phyloP scores from a whole-genome alignment of 2,797 vertebrate species.

The Agapornis canus region DNA sequence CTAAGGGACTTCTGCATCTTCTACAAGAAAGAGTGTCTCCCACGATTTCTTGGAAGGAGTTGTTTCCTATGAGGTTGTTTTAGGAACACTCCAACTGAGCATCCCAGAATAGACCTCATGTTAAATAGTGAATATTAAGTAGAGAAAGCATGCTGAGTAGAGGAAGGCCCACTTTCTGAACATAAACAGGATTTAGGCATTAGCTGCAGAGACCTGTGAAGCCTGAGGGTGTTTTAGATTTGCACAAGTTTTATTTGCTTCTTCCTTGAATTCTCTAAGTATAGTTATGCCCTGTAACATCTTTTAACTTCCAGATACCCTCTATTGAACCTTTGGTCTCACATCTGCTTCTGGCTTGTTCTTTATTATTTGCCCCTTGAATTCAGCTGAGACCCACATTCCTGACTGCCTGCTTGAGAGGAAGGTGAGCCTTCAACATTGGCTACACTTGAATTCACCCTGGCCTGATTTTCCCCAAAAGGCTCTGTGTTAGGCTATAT shows the following conservation, averaged over 20 bases:
- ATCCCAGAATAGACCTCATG: rapidly evolving
- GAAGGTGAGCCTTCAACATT: not conserved
- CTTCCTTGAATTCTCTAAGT: not conserved
- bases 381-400: not conserved
- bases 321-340: not conserved
- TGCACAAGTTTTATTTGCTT: not conserved
- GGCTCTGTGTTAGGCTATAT: not conserved
- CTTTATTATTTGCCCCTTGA: not conserved
- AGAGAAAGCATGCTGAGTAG: not conserved
- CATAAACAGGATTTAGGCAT: not conserved
- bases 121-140: not conserved
- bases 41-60: not conserved
- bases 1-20: not conserved
- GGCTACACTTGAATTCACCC: not conserved
- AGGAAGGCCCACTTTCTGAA: not conserved
- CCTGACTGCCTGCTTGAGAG: not conserved
- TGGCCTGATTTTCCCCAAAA: not conserved
- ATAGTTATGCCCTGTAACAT: not conserved
- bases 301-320: not conserved
- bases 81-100: not conserved
- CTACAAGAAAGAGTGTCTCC: not conserved
- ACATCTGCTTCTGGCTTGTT: not conserved
- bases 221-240: not conserved
- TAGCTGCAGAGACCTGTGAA: not conserved
- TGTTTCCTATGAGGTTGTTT: not conserved